Percentiles rank a stretch among this genome's conserved stretches.
These are phyloP conservation scores for Schrankia costaestrigalis DNA, from an alignment of 2,888 invertebrate genomes.

Conservation along the genomic window DNA sequence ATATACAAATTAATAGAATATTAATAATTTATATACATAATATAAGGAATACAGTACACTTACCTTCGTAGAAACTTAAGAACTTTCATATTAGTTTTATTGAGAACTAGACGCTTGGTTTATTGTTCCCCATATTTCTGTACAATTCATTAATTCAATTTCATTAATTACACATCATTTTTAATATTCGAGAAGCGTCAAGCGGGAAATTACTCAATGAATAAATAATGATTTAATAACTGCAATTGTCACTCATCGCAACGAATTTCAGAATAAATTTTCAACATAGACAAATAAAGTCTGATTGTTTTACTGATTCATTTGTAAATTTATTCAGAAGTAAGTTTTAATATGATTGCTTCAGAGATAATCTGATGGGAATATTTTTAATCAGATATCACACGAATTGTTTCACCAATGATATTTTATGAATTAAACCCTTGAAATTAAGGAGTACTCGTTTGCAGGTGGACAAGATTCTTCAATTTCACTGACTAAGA, in stretches of 20 bases:
- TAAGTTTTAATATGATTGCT: slow-evolving; percentile 24
- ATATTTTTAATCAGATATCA: slow-evolving; percentile 34
- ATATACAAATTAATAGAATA: too few relatives aligned
- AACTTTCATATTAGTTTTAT: too few relatives aligned
- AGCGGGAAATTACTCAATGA: slow-evolving; percentile 44
- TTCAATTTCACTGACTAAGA: slow-evolving; percentile 25
- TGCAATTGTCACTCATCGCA: slow-evolving; percentile 37
- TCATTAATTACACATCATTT: slow-evolving; percentile 10
- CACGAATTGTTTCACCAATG: slow-evolving; percentile 25
- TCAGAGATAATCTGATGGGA: slow-evolving; percentile 19
- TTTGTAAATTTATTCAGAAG: slow-evolving; percentile 22
- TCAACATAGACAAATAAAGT: slow-evolving; percentile 14
- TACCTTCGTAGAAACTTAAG: too few relatives aligned
- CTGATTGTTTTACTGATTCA: slow-evolving; percentile 25
- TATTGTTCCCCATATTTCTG: too few relatives aligned
- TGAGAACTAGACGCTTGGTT: too few relatives aligned
- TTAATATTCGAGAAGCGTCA: slow-evolving; percentile 15
- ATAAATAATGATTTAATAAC: slow-evolving; percentile 52
- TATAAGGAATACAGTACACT: too few relatives aligned
- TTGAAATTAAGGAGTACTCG: slow-evolving; percentile 15
- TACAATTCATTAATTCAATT: too few relatives aligned
- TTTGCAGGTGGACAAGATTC: slow-evolving; percentile 49
- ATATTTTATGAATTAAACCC: slow-evolving; percentile 37
- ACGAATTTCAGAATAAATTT: slow-evolving; percentile 15
- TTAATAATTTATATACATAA: too few relatives aligned